Percentiles rank a stretch among this genome's conserved stretches.
Conservation (phyloP, 2,888 invertebrate genomes). For the Myopa testacea region DNA sequence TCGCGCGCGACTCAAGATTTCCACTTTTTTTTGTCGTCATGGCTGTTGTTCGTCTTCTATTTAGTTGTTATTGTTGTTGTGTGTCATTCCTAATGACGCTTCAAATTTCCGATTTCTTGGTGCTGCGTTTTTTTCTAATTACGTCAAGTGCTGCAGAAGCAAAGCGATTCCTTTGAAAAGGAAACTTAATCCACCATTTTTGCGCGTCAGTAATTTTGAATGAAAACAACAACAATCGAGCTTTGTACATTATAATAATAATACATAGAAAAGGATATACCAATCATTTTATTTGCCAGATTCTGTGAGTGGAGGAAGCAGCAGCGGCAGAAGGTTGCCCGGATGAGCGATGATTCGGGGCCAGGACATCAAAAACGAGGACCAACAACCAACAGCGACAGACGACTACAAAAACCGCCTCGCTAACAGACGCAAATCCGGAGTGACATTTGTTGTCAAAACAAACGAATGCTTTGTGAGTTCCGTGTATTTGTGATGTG, state of each 20-base stretch:
- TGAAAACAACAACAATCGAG: slow-evolving; percentile 4
- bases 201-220: slow-evolving; percentile 20
- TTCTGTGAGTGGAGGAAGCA: slow-evolving; percentile 8
- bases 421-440: slow-evolving; percentile 19
- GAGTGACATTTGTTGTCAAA: slow-evolving; percentile 32
- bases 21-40: not conserved
- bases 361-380: not conserved
- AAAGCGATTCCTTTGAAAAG: slow-evolving; percentile 23
- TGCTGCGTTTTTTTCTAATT: slow-evolving; percentile 31
- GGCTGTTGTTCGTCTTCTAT: not conserved
- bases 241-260: not conserved
- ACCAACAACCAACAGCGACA: not conserved
- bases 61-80: not conserved
- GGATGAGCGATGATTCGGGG: not conserved
- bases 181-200: slow-evolving; percentile 40
- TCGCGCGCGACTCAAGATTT: not conserved
- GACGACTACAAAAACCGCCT: too few relatives aligned
- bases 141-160: slow-evolving; percentile 36
- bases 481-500: too few relatives aligned
- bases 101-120: slow-evolving; percentile 17
- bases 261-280: slow-evolving; percentile 24
- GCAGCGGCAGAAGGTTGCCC: not conserved
- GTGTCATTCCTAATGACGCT: slow-evolving; percentile 37
- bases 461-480: slow-evolving; percentile 18
- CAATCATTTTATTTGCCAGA: slow-evolving; percentile 31